A percentile compares a stretch with the other conserved stretches of the same genome.
These are phyloP conservation scores for Pristiophorus japonicus DNA, from an alignment of 2,113 vertebrate species.

Conservation along the genomic window DNA sequence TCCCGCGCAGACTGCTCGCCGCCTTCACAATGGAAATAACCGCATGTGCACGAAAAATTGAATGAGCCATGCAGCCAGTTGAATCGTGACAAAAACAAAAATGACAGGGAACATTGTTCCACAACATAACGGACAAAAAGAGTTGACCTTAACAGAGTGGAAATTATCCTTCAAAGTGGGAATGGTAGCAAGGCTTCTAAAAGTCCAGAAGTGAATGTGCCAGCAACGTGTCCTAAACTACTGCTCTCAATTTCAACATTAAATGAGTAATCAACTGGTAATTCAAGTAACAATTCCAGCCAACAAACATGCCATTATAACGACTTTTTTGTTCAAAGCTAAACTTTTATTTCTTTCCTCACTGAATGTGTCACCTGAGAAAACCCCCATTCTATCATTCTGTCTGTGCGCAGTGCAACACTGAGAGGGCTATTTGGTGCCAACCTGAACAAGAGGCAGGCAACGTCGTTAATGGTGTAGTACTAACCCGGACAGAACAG, in stretches of 20 bases:
- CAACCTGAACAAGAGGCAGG: neutral
- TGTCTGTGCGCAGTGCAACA: neutral
- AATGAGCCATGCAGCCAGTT: too few species aligned
- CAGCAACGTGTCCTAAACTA: neutral
- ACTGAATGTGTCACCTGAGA: neutral
- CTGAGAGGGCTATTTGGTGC: neutral
- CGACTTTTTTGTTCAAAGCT: neutral
- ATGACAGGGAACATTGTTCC: too few species aligned
- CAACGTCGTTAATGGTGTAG: neutral
- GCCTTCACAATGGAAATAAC: too few species aligned
- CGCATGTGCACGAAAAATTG: too few species aligned
- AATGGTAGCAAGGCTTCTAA: neutral
- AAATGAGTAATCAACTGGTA: neutral
- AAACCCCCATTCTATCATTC: neutral
- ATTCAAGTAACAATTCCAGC: neutral
- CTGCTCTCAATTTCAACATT: neutral
- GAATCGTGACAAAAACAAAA: too few species aligned
- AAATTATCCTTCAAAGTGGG: neutral
- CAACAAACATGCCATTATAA: neutral
- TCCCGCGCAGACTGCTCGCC: too few species aligned
- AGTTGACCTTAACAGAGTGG: neutral
- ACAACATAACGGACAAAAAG: neutral
- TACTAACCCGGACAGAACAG: too few species aligned
- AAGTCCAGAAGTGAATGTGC: neutral
- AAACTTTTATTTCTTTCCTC: neutral